These are phyloP conservation scores for Apamea sordens DNA, from an alignment of 2,888 invertebrate genomes.

Conservation along the genomic window DNA sequence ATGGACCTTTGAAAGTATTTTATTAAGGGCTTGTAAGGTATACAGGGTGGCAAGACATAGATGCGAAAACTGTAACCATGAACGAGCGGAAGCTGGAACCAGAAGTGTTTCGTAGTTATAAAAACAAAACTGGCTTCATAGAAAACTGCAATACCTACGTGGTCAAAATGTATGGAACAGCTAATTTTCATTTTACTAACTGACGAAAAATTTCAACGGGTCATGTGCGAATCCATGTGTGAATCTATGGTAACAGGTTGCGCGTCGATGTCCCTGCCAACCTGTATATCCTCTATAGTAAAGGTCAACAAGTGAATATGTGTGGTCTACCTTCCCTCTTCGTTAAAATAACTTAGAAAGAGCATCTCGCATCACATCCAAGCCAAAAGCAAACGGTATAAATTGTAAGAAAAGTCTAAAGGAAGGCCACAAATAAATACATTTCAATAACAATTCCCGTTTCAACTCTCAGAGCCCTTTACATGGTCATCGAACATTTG, in stretches of 20 bases:
- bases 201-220: too few relatives aligned
- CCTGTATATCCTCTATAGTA: neutral
- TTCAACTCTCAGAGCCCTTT: conserved; percentile 27
- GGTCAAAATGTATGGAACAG: neutral
- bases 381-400: conserved; percentile 8
- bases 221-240: too few relatives aligned
- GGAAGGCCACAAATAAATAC: conserved; percentile 15
- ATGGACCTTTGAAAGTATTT: neutral
- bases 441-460: conserved; percentile 47
- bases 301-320: neutral
- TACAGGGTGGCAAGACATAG: neutral
- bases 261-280: neutral
- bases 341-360: neutral
- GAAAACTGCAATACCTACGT: neutral
- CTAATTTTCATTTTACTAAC: neutral
- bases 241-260: neutral
- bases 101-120: neutral
- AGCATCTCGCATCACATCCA: neutral
- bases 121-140: neutral
- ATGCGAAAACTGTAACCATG: neutral
- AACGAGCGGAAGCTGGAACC: neutral
- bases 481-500: conserved; percentile 44
- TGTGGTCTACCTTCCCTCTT: neutral
- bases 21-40: neutral
- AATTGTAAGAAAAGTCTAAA: conserved; percentile 1